These are phyloP conservation scores for Leptestheria dahalacensis DNA, from an alignment of 1,140 invertebrate species.

Conservation along the genomic window DNA sequence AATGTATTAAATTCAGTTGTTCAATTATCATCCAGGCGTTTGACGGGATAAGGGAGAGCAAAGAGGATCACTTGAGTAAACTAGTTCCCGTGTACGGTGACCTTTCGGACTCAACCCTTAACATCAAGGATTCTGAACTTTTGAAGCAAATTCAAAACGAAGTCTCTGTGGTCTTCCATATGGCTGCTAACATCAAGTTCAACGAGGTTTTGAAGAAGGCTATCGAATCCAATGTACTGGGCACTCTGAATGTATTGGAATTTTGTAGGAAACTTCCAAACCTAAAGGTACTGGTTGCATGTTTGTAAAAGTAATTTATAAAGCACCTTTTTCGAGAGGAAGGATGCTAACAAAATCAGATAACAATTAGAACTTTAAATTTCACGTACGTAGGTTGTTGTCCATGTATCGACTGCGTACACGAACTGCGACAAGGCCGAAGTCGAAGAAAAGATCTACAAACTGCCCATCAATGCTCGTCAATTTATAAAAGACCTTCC, in stretches of 20 bases:
- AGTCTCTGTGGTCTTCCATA: constrained; percentile 33
- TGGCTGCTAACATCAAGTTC: constrained; percentile 35
- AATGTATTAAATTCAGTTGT: too few species aligned
- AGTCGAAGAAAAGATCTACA: constrained; percentile 8
- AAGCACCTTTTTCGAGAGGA: too few species aligned
- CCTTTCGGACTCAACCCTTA: background rate
- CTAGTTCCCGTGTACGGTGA: background rate
- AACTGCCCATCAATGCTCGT: background rate
- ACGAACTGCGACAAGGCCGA: background rate
- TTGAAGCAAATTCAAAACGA: constrained; percentile 18
- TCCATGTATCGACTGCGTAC: constrained; percentile 3
- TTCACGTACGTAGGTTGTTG: too few species aligned
- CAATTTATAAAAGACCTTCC: background rate
- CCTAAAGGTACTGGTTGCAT: too few species aligned
- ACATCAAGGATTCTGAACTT: background rate
- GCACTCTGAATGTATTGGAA: constrained; percentile 22
- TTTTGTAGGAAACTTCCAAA: constrained; percentile 18
- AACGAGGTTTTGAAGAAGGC: constrained; percentile 31
- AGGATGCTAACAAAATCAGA: too few species aligned
- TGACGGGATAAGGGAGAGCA: background rate
- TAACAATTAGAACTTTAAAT: constrained; percentile 26
- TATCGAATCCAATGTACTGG: constrained; percentile 21
- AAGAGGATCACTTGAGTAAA: background rate
- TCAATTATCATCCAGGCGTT: too few species aligned
- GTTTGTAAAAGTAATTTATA: too few species aligned